A percentile compares a stretch with the other conserved stretches of the same genome.
Evolutionary conservation across 2,888 invertebrate species (phyloP).

Genomic region (Dermolepida albohirtum): DNA sequence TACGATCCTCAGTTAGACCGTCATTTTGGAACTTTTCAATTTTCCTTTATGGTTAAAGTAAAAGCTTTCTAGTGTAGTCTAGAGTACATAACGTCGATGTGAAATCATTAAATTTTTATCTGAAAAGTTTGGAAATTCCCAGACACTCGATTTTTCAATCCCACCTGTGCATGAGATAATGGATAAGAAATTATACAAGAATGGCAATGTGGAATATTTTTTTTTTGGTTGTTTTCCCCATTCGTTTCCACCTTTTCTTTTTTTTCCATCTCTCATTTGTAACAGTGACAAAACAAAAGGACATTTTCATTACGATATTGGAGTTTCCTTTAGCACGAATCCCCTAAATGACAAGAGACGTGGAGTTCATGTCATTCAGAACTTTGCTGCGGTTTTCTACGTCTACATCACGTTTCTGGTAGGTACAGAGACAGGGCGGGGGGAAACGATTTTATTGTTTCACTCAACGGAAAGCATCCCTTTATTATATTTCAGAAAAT

Average conservation of each 20-base stretch:
- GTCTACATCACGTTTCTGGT: neutral
- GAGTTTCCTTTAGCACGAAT: constrained; percentile 19
- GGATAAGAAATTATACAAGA: constrained; percentile 26
- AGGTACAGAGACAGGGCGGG: neutral
- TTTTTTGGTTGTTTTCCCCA: constrained; percentile 1
- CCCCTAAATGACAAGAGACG: constrained; percentile 8
- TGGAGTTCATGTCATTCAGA: constrained; percentile 5
- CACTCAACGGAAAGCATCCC: neutral
- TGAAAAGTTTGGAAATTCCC: constrained; percentile 47
- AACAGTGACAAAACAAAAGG: constrained; percentile 5
- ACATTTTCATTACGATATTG: constrained; percentile 35
- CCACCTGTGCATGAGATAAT: constrained; percentile 34
- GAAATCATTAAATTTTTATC: constrained; percentile 59
- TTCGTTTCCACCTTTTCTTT: neutral
- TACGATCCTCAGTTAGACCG: constrained; percentile 43
- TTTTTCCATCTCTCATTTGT: constrained; percentile 14
- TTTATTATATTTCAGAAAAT: constrained; percentile 25
- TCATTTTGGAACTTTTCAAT: constrained; percentile 56
- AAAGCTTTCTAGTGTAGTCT: constrained; percentile 59
- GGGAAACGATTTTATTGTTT: neutral
- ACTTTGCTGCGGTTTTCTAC: neutral
- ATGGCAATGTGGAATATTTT: constrained; percentile 18
- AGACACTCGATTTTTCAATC: constrained; percentile 40
- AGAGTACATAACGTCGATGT: constrained; percentile 53
- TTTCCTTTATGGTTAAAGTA: constrained; percentile 59